A percentile compares a stretch with the other conserved stretches of the same genome.
phyloP scores from a whole-genome alignment of 2,888 invertebrate species.

The Drosophila multiciliata region DNA sequence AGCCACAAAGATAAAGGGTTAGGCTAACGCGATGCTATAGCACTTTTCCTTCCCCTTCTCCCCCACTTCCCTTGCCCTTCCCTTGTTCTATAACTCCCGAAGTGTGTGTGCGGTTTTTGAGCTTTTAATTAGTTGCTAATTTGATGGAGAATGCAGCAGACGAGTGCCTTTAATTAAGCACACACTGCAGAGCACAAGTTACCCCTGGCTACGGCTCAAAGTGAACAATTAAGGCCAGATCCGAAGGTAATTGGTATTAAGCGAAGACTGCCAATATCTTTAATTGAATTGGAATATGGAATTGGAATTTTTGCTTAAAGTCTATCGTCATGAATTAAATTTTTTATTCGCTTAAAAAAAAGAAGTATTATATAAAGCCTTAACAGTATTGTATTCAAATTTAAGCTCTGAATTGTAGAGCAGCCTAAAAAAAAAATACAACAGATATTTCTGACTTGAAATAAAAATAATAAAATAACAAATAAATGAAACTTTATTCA shows the following conservation, averaged over 20 bases:
- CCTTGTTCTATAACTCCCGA: neutral
- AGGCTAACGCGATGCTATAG: constrained; percentile 3
- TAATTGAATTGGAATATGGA: neutral
- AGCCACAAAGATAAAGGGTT: constrained; percentile 11
- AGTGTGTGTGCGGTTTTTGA: constrained; percentile 54
- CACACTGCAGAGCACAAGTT: constrained; percentile 14
- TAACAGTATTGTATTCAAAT: neutral
- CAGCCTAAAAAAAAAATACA: too few species aligned
- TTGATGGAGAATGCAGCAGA: constrained; percentile 58
- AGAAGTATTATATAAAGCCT: neutral
- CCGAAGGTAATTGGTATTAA: neutral
- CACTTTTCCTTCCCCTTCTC: constrained; percentile 2
- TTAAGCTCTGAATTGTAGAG: too few species aligned
- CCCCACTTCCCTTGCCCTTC: neutral
- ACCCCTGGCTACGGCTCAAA: constrained; percentile 10
- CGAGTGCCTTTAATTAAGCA: constrained; percentile 46
- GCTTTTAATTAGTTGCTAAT: constrained; percentile 79
- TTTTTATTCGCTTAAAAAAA: neutral
- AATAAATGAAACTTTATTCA: neutral
- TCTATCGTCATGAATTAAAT: neutral
- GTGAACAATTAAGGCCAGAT: neutral
- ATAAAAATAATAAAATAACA: neutral
- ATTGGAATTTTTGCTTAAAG: neutral
- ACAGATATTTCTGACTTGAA: neutral
- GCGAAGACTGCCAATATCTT: neutral